Evolutionary conservation across 2,113 vertebrate genomes (phyloP).

Genomic region (Callipepla californica): DNA sequence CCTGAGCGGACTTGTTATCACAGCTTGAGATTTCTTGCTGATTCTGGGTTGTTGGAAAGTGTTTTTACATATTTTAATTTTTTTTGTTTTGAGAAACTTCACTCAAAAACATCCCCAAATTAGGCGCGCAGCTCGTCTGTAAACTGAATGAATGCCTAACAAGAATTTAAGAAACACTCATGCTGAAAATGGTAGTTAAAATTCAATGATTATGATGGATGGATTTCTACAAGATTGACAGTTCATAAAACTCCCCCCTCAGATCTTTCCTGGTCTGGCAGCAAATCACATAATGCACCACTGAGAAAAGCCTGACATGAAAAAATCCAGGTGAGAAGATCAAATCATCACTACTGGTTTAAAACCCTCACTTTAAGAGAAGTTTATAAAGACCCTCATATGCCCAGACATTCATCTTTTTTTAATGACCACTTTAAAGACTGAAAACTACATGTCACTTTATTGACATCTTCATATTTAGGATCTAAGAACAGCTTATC

Average conservation of each 20-base stretch:
- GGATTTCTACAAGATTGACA: background rate
- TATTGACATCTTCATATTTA: background rate
- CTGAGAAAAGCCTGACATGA: background rate
- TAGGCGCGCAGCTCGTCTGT: background rate
- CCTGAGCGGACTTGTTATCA: background rate
- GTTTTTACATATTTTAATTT: background rate
- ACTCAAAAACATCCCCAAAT: background rate
- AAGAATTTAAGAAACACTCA: background rate
- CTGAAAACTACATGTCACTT: background rate
- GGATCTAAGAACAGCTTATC: background rate
- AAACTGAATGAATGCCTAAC: background rate
- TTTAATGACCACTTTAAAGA: background rate
- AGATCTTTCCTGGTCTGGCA: background rate
- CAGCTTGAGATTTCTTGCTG: background rate
- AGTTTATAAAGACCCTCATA: background rate
- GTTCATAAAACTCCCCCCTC: background rate
- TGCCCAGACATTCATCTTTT: background rate
- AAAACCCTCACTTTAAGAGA: background rate
- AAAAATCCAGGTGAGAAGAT: background rate
- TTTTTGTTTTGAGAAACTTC: background rate
- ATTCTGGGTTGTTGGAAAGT: background rate
- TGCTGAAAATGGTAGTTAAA: background rate
- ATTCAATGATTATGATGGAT: background rate
- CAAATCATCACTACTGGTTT: background rate
- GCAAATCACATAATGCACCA: background rate